Percentiles rank a stretch among this genome's conserved stretches.
Conservation (phyloP, 2,888 invertebrate genomes). For the Tortricodes alternella region DNA sequence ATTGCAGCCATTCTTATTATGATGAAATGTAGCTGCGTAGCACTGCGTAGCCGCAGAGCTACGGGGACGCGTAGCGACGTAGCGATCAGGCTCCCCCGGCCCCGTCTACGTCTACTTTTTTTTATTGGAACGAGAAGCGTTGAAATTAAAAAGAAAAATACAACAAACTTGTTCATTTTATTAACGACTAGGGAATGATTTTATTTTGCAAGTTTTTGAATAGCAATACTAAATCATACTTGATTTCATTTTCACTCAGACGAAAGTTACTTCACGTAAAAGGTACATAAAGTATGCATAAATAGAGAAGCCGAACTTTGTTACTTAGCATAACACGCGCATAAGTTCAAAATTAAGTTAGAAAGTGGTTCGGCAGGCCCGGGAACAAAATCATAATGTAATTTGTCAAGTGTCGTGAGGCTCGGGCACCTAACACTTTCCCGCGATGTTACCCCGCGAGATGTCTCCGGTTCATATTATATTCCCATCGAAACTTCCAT, state of each 20-base stretch:
- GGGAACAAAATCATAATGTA: slow-evolving; percentile 67
- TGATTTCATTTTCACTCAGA: background rate
- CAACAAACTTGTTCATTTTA: slow-evolving; percentile 2
- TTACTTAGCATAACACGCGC: slow-evolving; percentile 50
- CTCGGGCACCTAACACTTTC: slow-evolving; percentile 27
- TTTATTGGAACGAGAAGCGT: slow-evolving; percentile 18
- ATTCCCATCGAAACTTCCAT: slow-evolving; percentile 1
- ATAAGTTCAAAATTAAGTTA: slow-evolving; percentile 58
- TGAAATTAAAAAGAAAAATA: slow-evolving; percentile 6
- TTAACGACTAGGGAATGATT: background rate
- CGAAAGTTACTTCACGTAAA: background rate
- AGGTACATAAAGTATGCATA: slow-evolving; percentile 29
- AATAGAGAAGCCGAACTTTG: slow-evolving; percentile 43
- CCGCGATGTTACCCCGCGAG: background rate
- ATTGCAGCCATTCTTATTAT: background rate
- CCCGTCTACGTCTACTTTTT: slow-evolving; percentile 12
- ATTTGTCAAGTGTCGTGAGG: slow-evolving; percentile 63
- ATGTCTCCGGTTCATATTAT: background rate
- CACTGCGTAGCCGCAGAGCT: slow-evolving; percentile 16
- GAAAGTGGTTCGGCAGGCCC: slow-evolving; percentile 49
- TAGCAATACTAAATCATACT: background rate
- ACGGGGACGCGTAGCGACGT: slow-evolving; percentile 26
- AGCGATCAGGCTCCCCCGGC: slow-evolving; percentile 23
- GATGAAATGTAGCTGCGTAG: slow-evolving; percentile 30
- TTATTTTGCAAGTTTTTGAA: background rate